Evolutionary conservation across 1,140 invertebrate genomes (phyloP), one percentile per base, ranked within the genome.

Genomic region (Lordiphosa collinella): DNA sequence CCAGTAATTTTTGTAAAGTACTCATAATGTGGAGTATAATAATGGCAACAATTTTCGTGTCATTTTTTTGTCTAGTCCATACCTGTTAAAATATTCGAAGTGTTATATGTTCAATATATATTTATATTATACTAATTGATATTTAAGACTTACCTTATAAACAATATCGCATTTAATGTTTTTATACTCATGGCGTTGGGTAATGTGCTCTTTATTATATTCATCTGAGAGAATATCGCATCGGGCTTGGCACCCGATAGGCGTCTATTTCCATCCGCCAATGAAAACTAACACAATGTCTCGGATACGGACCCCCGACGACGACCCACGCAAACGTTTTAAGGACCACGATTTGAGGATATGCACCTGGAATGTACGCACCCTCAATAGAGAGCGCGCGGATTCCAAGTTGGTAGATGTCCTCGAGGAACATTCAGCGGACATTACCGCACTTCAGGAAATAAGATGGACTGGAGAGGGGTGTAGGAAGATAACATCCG

Each of bases 141-240:
- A 40, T 16, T 40, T 40, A 40, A 40, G 12, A 16, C 14, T 40
- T 16, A 40, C 37, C 37, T 40, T 40, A 40, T 40, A 14, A 16
- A 40, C 37, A 40, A 10, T 40, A 40, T 40, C 16, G 37, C 37
- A 40, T 40, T 40, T 40, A 40, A 51, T 51, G 49, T 16, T 51
- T 51, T 51, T 29, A 51, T 12, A 22, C 16, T 37, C 18, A 51
- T 31, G 35, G 12, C 22, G 36, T 40, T 40, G 49, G 18, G 22
- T 40, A 40, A 31, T 51, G 32, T 38, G 35, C 22, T 51, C 36
- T 51, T 51, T 9, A 40, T 22, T 10, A 51, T 29, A 29, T 51
- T 51, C 35, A 31, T 31, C 25, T 40, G 36, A 22, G 18, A 38
- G 36, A 51, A 51, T 51, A 29, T 51, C 2, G 36, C 22, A 29